These are phyloP conservation scores for Neosilurus hyrtlii DNA, from an alignment of 2,797 vertebrate species.

Conservation along the genomic window DNA sequence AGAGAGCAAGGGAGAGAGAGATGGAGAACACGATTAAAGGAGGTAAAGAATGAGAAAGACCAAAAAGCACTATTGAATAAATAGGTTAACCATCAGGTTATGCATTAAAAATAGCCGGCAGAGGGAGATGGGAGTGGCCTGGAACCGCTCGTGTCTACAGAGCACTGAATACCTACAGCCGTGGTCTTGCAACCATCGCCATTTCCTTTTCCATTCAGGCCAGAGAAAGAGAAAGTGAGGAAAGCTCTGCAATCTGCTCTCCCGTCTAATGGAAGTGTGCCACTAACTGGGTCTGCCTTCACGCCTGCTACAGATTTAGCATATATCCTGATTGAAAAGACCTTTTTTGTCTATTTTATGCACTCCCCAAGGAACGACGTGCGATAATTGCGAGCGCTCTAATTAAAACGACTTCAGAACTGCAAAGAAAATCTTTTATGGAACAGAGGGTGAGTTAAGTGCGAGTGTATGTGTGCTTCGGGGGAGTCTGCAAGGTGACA, in stretches of 20 bases:
- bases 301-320: constrained; percentile 57
- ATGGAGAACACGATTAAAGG: background rate
- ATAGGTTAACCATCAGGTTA: constrained; percentile 51
- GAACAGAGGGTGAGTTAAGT: constrained; percentile 6
- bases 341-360: constrained; percentile 68
- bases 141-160: constrained; percentile 33
- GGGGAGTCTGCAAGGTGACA: constrained; percentile 22
- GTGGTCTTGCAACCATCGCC: constrained; percentile 18
- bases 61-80: constrained; percentile 37
- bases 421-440: constrained; percentile 53
- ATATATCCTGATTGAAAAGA: constrained; percentile 53
- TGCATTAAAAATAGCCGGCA: constrained; percentile 50
- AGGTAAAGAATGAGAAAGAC: constrained; percentile 6
- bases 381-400: constrained; percentile 71
- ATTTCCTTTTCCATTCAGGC: constrained; percentile 33
- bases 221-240: constrained; percentile 21
- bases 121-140: constrained; percentile 39
- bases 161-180: constrained; percentile 29
- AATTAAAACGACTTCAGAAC: constrained; percentile 72
- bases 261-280: constrained; percentile 48
- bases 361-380: constrained; percentile 63
- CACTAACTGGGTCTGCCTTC: constrained; percentile 56
- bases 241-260: constrained; percentile 19
- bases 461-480: background rate
- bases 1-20: background rate